Evolutionary conservation across 2,113 vertebrate genomes (phyloP), one percentile per base, ranked within the genome.

Genomic region (Zosterops lateralis): DNA sequence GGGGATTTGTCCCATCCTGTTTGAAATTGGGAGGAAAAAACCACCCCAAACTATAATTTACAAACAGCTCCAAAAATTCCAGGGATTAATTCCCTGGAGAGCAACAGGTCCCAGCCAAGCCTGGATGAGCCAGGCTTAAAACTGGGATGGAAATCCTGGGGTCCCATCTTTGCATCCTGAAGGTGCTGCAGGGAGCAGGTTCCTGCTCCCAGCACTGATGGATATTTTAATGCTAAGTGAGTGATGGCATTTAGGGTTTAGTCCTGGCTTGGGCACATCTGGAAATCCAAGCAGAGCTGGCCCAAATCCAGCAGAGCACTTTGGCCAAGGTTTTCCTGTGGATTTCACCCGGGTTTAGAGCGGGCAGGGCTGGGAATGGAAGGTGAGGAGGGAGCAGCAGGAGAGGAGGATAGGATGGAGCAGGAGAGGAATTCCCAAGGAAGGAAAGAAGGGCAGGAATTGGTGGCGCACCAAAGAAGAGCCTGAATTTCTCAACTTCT

Each of bases 321-420:
- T 28, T 36, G 20, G 20, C 1, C 4, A 3, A 71, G 7, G 4
- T 61, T 31, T 76, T 68, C 68, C 58, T 32, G 48, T 0, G 1
- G 84, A 25, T 87, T 34, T 60, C 2, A 1, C 22, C 36, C 34
- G 1, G 80, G 51, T n/a, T 70, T 22, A 3, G 61, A 57, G 58
- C 0, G 0, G 17, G 65, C 61, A 44, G 51, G 66, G 32, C 26
- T 26, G 40, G 18, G 18, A 64, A 14, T 3, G 64, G 57, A 31
- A 48, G 50, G 22, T 2, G 54, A 51, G 64, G 62, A 10, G 16
- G 75, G 3, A 18, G 26, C 74, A n/a, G 17, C 40, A 12, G 65
- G 56, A 84, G 19, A 48, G 54, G 21, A 76, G 72, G 80, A 17
- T 15, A 81, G 7, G n/a, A 19, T n/a, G 38, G 57, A 51, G 56